Evolutionary conservation across 1,140 invertebrate genomes (phyloP).

Genomic region (Euwallacea fornicatus): DNA sequence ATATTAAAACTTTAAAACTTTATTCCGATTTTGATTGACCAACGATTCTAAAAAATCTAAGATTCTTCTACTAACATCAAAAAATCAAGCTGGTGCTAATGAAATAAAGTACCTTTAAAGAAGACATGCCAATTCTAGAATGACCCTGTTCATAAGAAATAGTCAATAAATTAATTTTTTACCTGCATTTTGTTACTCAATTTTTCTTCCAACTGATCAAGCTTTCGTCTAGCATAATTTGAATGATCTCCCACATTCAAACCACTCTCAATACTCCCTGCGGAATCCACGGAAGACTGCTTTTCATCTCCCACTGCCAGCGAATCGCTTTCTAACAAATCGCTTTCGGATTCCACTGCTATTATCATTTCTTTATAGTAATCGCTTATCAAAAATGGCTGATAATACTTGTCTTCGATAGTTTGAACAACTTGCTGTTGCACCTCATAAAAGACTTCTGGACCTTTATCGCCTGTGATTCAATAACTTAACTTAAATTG

Average conservation of each 20-base stretch:
- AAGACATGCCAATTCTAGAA: background rate
- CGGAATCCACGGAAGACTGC: constrained; percentile 58
- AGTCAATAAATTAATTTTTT: constrained; percentile 64
- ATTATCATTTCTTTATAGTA: constrained; percentile 77
- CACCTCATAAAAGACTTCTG: constrained; percentile 85
- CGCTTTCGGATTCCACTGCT: constrained; percentile 70
- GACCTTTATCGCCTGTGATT: constrained; percentile 73
- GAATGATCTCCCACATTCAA: constrained; percentile 77
- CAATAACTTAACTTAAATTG: background rate
- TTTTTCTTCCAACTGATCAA: constrained; percentile 78
- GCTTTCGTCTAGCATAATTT: constrained; percentile 76
- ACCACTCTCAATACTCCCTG: constrained; percentile 55
- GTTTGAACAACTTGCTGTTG: constrained; percentile 77
- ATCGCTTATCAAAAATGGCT: constrained; percentile 83
- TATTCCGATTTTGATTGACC: too few relatives aligned
- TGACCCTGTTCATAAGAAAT: background rate
- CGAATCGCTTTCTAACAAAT: constrained; percentile 51
- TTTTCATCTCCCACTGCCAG: constrained; percentile 56
- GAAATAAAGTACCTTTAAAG: too few relatives aligned
- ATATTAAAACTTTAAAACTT: too few relatives aligned
- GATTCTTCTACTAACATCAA: too few relatives aligned
- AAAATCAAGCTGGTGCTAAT: too few relatives aligned
- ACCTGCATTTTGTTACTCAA: constrained; percentile 77
- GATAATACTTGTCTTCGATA: constrained; percentile 85
- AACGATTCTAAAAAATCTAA: too few relatives aligned